Percentiles rank a stretch among this genome's conserved stretches.
Evolutionary conservation across 1,140 invertebrate genomes (phyloP).

Genomic region (Brevipalpus yothersi): DNA sequence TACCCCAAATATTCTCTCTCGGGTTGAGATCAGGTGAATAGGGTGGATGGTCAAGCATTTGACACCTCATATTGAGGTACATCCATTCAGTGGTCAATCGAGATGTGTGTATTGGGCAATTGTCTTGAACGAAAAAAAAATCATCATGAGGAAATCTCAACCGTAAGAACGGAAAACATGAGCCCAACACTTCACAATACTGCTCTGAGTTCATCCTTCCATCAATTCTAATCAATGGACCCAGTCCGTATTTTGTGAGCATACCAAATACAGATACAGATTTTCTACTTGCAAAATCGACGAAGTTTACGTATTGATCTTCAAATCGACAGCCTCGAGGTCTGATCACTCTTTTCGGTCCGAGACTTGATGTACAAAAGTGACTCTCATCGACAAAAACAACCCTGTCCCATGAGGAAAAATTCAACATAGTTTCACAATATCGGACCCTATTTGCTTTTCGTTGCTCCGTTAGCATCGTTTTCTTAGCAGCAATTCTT

Average conservation of each 20-base stretch:
- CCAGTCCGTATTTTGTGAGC: neutral
- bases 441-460: too few relatives aligned
- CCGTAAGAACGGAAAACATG: neutral
- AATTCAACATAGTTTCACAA: too few relatives aligned
- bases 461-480: too few relatives aligned
- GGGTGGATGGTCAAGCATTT: neutral
- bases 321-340: neutral
- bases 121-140: too few relatives aligned
- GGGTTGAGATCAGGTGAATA: neutral
- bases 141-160: neutral
- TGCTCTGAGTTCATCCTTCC: neutral
- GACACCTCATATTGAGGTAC: neutral
- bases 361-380: too few relatives aligned
- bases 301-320: neutral
- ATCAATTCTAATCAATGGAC: neutral
- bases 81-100: neutral
- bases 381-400: too few relatives aligned
- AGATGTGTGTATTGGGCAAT: too few relatives aligned
- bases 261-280: neutral
- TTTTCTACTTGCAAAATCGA: neutral
- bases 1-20: neutral
- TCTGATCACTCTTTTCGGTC: too few relatives aligned
- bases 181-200: neutral
- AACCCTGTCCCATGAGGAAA: too few relatives aligned
- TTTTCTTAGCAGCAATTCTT: too few relatives aligned